These are phyloP conservation scores for Tapera naevia DNA, from an alignment of 2,797 vertebrate species.

Conservation along the genomic window DNA sequence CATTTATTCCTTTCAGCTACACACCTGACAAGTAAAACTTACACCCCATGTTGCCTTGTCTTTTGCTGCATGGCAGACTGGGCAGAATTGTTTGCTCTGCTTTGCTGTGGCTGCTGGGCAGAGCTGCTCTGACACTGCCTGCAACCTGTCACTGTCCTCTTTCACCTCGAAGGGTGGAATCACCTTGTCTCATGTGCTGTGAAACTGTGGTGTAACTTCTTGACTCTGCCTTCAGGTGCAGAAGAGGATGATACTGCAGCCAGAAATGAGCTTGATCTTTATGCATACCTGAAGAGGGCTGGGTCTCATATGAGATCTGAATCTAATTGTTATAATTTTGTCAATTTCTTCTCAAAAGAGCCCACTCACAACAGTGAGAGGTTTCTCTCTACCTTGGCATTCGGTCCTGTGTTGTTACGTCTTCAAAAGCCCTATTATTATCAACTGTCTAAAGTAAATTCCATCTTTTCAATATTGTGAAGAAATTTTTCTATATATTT, in stretches of 20 bases:
- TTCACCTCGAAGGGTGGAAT: rapidly evolving
- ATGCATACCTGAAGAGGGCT: background rate
- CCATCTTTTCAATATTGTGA: background rate
- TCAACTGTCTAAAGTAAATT: background rate
- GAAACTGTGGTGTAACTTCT: background rate
- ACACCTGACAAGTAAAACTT: background rate
- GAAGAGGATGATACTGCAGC: background rate
- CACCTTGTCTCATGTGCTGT: background rate
- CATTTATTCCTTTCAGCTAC: background rate
- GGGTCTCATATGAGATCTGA: background rate
- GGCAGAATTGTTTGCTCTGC: background rate
- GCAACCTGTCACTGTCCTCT: rapidly evolving
- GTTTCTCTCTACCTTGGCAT: background rate
- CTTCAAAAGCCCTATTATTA: background rate
- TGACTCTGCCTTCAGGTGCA: background rate
- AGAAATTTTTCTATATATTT: background rate
- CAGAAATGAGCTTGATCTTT: background rate
- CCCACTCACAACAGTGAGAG: background rate
- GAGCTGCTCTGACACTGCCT: background rate
- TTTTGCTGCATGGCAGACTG: background rate
- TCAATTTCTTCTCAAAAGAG: background rate
- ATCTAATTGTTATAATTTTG: background rate
- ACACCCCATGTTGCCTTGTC: background rate
- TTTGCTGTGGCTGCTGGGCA: background rate
- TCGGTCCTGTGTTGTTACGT: background rate